These are phyloP conservation scores for Mirza zaza DNA, from an alignment of 2,113 vertebrate genomes.

Conservation along the genomic window DNA sequence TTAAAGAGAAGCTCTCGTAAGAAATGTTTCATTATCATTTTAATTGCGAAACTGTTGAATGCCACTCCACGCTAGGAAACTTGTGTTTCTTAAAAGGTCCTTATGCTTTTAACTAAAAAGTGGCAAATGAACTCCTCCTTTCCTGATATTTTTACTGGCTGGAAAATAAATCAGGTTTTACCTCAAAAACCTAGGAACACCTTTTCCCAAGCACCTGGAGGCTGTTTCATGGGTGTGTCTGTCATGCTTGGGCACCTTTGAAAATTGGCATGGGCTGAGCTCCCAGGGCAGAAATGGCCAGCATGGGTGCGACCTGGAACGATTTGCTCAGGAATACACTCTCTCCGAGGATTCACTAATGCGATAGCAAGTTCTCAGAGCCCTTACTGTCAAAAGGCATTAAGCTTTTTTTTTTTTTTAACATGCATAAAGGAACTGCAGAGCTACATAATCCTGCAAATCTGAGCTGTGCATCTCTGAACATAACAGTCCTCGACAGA, in stretches of 20 bases:
- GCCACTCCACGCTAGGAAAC: constrained; percentile 36
- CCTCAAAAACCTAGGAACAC: constrained; percentile 14
- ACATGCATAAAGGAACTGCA: background rate
- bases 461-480: background rate
- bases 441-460: background rate
- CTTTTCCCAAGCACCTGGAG: constrained; percentile 2
- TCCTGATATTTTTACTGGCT: background rate
- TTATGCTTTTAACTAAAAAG: constrained; percentile 56
- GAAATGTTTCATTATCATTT: constrained; percentile 67
- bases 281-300: constrained; percentile 27
- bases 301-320: background rate
- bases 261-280: background rate
- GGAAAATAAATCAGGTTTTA: constrained; percentile 53
- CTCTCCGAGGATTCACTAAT: background rate
- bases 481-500: background rate
- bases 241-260: background rate
- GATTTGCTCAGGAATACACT: background rate
- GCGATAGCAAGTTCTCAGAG: background rate
- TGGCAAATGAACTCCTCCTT: constrained; percentile 39
- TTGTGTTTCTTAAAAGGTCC: constrained; percentile 32
- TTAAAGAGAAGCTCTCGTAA: constrained; percentile 49
- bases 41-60: constrained; percentile 67
- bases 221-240: background rate
- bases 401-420: background rate
- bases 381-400: constrained; percentile 51